Evolutionary conservation across 2,797 vertebrate genomes (phyloP), one percentile per base, ranked within the genome.

Genomic region (Gouania willdenowi): DNA sequence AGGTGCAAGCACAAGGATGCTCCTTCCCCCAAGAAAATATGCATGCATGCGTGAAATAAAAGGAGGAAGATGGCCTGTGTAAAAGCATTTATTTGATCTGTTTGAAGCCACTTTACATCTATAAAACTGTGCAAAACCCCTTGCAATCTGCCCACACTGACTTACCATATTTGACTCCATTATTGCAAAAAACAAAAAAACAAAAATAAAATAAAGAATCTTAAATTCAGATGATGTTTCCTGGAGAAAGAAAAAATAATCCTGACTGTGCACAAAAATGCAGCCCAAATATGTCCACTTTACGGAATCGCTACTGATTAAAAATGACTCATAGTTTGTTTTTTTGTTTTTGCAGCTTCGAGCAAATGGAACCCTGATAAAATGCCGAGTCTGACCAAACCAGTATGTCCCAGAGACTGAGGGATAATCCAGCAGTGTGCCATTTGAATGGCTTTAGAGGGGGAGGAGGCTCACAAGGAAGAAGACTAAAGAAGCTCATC

Each of bases 371-470:
- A 75, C 56, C 40, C 53, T 39, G 61, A 47, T 67, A 44, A 50
- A 60, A 76, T 57, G 67, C 46, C 61, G 49, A 75, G 75, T 71
- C 71, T 55, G 71, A 78, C 66, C 68, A 41, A 50, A 62, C 31
- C 66, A 70, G 68, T 28, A 26, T 60, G 77, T 83, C 72, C 86
- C 80, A 79, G 70, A 78, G 79, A 69, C 71, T 70, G 71, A 73
- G 71, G 75, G 87, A 85, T 91, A 87, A 91, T 91, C 87, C 87
- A 40, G 44, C 77, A 70, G 64, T 82, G 84, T 78, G 79, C 75
- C 79, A 85, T 79, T 86, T 88, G 76, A 84, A 75, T 82, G 60
- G 83, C 80, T 88, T 79, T 84, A 77, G 68, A 67, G 67, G 69
- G 82, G 73, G 65, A 66, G 58, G 71, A 72, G 41, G 50, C 35